phyloP scores from a whole-genome alignment of 1,140 invertebrate species.

The Trichoplusia ni region DNA sequence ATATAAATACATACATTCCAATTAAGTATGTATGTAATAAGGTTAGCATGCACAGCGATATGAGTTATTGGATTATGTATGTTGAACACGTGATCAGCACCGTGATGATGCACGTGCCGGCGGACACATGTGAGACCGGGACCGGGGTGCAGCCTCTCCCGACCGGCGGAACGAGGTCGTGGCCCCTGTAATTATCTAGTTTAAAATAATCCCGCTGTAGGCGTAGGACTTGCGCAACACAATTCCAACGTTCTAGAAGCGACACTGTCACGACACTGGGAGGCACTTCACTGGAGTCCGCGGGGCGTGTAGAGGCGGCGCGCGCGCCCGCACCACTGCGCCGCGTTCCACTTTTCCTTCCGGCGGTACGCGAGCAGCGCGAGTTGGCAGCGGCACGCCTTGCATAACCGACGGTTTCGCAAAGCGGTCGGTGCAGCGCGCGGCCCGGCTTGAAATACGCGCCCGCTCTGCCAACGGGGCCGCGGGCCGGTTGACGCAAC shows the following conservation, averaged over 20 bases:
- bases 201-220: slow-evolving; percentile 77
- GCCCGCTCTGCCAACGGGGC: slow-evolving; percentile 56
- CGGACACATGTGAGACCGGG: slow-evolving; percentile 42
- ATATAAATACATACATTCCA: slow-evolving; percentile 21
- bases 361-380: slow-evolving; percentile 70
- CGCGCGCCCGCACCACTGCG: slow-evolving; percentile 76
- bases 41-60: slow-evolving; percentile 47
- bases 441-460: slow-evolving; percentile 73
- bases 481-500: slow-evolving; percentile 55
- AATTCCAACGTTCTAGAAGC: slow-evolving; percentile 74
- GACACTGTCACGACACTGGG: slow-evolving; percentile 75
- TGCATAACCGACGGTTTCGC: slow-evolving; percentile 78
- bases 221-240: slow-evolving; percentile 76
- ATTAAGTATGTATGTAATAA: neutral
- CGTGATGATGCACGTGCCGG: slow-evolving; percentile 51
- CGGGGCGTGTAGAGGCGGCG: slow-evolving; percentile 70
- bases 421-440: slow-evolving; percentile 71
- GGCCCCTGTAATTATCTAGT: slow-evolving; percentile 61
- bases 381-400: slow-evolving; percentile 77
- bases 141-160: slow-evolving; percentile 44
- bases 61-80: slow-evolving; percentile 45
- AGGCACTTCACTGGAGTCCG: slow-evolving; percentile 69
- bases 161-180: slow-evolving; percentile 53
- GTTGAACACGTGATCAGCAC: slow-evolving; percentile 49
- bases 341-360: slow-evolving; percentile 80